Base-by-base conservation (phyloP, 1,140 invertebrate species). In the Hirudo medicinalis region DNA sequence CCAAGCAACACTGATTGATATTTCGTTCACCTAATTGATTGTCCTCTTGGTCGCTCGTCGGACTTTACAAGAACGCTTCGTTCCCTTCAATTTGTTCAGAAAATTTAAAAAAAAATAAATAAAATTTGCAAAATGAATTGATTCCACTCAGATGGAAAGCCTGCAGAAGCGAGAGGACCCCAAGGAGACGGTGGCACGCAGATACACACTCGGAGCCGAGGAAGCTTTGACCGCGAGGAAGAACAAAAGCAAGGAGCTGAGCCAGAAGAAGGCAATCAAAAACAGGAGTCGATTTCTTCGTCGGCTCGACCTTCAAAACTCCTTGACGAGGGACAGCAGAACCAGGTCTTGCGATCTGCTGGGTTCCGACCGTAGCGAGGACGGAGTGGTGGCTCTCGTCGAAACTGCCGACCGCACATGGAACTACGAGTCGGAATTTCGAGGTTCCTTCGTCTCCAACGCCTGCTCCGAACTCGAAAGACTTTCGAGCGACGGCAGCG, bases 111-210 rank as follows among this genome's bases (percentile, higher is more conserved):
- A 63, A 9, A 11, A 63, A 25, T 63, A 32, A 63, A 63, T 20
- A 63, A 9, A 22, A 22, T 2, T 22, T 63, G 0, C 9, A 22
- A 32, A 19, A 13, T 32, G 0, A 2, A 63, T 4, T 1, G 8
- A 63, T 32, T 25, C 57, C 57, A 22, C 19, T 25, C 57, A 63
- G 57, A 32, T 63, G 22, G 57, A 63, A 32, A 25, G 29, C 57
- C 57, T 63, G 22, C 57, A 63, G 29, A 63, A 63, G 29, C 57
- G 57, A 32, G 57, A 63, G 19, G 57, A 63, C 20, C 57, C 57
- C 0, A 63, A 32, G 19, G 29, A 63, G 29, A 32, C 57, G 5
- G 57, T 63, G 13, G 57, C 57, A 63, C 57, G 57, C 19, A 13
- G 57, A 22, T 63, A 63, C 57, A 63, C 57, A 6, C 57, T 63